phyloP scores from a whole-genome alignment of 2,888 invertebrate species.

The Molorchus minor region DNA sequence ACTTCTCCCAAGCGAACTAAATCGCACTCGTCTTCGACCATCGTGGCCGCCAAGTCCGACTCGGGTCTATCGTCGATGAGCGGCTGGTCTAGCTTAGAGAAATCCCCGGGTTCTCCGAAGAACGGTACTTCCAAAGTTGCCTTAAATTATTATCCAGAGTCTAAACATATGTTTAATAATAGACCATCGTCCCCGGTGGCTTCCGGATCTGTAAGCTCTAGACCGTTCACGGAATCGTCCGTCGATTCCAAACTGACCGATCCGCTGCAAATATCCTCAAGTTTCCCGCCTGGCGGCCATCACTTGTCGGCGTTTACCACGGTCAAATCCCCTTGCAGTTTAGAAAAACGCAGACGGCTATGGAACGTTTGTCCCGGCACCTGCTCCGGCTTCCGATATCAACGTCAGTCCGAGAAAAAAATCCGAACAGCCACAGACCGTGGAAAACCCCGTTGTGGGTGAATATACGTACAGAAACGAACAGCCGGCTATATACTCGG shows the following conservation, averaged over 20 bases:
- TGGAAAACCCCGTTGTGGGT: conserved; percentile 49
- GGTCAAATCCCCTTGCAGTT: conserved; percentile 64
- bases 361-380: conserved; percentile 66
- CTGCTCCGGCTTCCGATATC: conserved; percentile 65
- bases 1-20: conserved; percentile 75
- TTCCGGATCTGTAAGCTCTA: conserved; percentile 41
- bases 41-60: conserved; percentile 82
- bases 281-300: conserved; percentile 63
- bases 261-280: conserved; percentile 43
- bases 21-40: conserved; percentile 69
- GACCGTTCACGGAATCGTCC: conserved; percentile 68
- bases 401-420: conserved; percentile 66
- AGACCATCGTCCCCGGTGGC: conserved; percentile 40
- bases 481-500: conserved; percentile 78
- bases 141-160: conserved; percentile 44
- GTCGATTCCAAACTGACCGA: conserved; percentile 64
- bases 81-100: conserved; percentile 86
- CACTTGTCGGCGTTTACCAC: conserved; percentile 67
- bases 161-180: conserved; percentile 36
- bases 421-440: conserved; percentile 57
- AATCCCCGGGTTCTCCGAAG: conserved; percentile 84
- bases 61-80: conserved; percentile 89
- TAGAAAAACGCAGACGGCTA: conserved; percentile 63
- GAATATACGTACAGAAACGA: conserved; percentile 65
- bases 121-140: conserved; percentile 54